phyloP scores from a whole-genome alignment of 2,888 invertebrate genomes.

The Busseola fusca region DNA sequence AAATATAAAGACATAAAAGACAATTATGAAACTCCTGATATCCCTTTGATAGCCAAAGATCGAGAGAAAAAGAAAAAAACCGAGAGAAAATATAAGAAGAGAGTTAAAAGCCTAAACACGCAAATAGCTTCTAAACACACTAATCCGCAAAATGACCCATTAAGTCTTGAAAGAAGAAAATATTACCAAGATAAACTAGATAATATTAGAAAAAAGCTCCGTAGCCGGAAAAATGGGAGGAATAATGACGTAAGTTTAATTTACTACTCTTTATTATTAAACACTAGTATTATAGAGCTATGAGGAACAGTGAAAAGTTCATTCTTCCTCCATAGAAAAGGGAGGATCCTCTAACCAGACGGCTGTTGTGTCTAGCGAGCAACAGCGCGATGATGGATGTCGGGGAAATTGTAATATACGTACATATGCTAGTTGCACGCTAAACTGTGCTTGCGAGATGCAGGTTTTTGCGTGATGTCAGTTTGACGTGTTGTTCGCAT shows the following conservation, averaged over 20 bases:
- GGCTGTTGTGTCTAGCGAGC: too few relatives aligned
- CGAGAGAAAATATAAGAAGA: slow-evolving; percentile 46
- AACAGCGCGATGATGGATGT: too few relatives aligned
- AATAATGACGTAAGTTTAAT: slow-evolving; percentile 63
- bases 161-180: slow-evolving; percentile 72
- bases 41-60: slow-evolving; percentile 15
- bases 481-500: too few relatives aligned
- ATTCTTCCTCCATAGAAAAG: too few relatives aligned
- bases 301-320: too few relatives aligned
- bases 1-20: slow-evolving; percentile 33
- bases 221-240: slow-evolving; percentile 55
- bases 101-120: slow-evolving; percentile 43
- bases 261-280: not conserved
- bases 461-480: too few relatives aligned
- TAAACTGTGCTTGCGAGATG: too few relatives aligned
- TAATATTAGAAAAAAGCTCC: slow-evolving; percentile 71
- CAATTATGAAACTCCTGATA: slow-evolving; percentile 19
- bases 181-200: slow-evolving; percentile 79
- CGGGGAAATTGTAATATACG: too few relatives aligned
- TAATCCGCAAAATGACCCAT: slow-evolving; percentile 59
- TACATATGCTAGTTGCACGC: too few relatives aligned
- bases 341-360: too few relatives aligned
- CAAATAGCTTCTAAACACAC: slow-evolving; percentile 25
- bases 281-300: too few relatives aligned
- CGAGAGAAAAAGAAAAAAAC: slow-evolving; percentile 42